Base-by-base conservation (phyloP, 2,888 invertebrate genomes). In the Cancer borealis region DNA sequence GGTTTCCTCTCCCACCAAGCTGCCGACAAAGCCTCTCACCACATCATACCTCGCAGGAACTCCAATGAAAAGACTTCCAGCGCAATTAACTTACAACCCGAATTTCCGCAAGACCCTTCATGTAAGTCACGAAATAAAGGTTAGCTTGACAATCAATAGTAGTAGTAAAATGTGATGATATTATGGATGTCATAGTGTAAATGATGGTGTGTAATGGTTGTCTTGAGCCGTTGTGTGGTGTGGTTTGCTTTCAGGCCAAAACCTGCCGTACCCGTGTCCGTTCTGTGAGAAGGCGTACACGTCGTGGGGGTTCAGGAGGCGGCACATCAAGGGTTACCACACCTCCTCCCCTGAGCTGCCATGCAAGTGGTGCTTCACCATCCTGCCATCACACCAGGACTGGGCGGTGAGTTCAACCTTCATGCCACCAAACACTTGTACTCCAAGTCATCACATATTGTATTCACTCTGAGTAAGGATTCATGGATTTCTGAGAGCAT, bases 241-340 rank as follows among this genome's bases (percentile, higher is more conserved):
- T n/a, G 39, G 39, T 39, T 39, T 39, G 39, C 47, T 73, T 93
- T 84, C 79, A 95, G 95, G 95, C 84, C 93, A 94, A 54, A 94
- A 93, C 49, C 92, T 95, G 8, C 97, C 97, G 30, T 97, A 97
- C 96, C 97, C 97, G 0, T 97, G 97, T 95, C 97, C 97, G 0
- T 97, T 97, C 96, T 97, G 97, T 96, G 97, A 97, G 26, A 97
- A 97, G 88, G 97, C 97, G 5, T 97, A 97, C 96, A 97, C 97
- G 96, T 97, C 97, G 95, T 97, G 97, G 97, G 97, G 97, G 0
- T 97, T 97, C 95, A 96, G 97, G 60, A 96, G 97, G 96, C 97
- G 97, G 95, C 97, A 97, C 96, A 97, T 97, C 84, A 97, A 97
- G 96, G 97, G 97, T 3, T 97, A 97, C 91, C 97, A 97, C 96